Conservation (phyloP, 2,113 vertebrate genomes). For the Murina feae region DNA sequence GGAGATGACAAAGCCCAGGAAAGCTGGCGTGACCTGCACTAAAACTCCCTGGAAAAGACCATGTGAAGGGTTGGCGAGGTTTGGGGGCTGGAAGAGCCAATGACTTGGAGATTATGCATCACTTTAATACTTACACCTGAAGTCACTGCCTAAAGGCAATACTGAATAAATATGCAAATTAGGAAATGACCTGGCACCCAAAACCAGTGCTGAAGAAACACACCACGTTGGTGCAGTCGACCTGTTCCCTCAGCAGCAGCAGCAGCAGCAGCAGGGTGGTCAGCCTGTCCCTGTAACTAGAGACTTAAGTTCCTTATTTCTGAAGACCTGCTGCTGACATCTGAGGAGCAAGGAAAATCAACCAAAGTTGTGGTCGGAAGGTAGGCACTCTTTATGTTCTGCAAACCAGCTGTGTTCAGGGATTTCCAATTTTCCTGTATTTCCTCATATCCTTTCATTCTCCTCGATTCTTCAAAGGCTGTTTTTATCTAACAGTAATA, state of each 20-base stretch:
- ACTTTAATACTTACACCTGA: neutral
- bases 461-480: neutral
- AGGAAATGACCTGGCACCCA: neutral
- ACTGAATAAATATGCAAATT: neutral
- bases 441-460: neutral
- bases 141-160: neutral
- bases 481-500: neutral
- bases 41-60: neutral
- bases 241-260: accelerated
- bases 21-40: neutral
- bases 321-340: neutral
- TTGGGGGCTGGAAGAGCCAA: neutral
- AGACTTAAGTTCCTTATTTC: neutral
- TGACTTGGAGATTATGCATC: neutral
- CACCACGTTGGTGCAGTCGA: accelerated
- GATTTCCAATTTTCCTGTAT: neutral
- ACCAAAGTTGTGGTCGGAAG: neutral
- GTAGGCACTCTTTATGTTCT: neutral
- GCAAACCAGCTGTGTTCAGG: neutral
- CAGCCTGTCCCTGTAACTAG: neutral
- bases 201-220: neutral
- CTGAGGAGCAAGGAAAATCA: neutral
- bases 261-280: neutral
- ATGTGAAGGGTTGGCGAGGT: neutral
- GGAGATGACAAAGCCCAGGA: neutral